Evolutionary conservation across 2,888 invertebrate genomes (phyloP), one percentile per base, ranked within the genome.

Genomic region (Andrena bicolor): DNA sequence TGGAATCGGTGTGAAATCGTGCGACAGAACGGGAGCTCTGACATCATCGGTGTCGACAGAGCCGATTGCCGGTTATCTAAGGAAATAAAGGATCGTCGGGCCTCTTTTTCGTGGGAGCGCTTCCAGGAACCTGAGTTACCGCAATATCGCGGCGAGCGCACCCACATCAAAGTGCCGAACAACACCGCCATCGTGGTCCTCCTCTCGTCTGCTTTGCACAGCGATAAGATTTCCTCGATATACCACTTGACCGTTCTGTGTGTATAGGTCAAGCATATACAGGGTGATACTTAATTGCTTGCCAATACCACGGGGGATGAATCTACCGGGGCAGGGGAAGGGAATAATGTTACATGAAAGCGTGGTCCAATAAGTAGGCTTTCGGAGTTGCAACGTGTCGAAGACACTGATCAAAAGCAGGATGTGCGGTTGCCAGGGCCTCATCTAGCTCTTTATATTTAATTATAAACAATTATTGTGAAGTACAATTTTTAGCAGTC

Each of bases 201-300:
- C 73, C 63, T 76, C 56, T 26, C 74, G 71, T 65, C 74, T 56
- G 85, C 88, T 89, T 89, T 90, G 88, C 90, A 89, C 90, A 89
- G 69, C 80, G 89, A 89, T 89, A 89, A 89, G 90, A 89, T 89
- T 88, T 75, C 88, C 73, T 79, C 82, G 86, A 85, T 89, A 85
- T 35, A 30, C 78, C 76, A 61, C 56, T 70, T 81, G 83, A 85
- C 85, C 87, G 82, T 74, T 53, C 10, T 60, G 51, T 70, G 26
- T 61, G 73, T 64, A 58, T 69, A 63, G 58, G 79, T 72, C 79
- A 70, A 70, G 61, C 26, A 35, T 58, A 70, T 56, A 56, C 56
- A 56, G 56, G 56, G 56, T 56, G 56, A 23, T 56, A 10, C 56
- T 56, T 56, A 56, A 56, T 56, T 56, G 56, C 56, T 56, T 56